Base-by-base conservation (phyloP, 37 sponge, comb jelly and placozoan species). In the Cladorhizidae sp. region DNA sequence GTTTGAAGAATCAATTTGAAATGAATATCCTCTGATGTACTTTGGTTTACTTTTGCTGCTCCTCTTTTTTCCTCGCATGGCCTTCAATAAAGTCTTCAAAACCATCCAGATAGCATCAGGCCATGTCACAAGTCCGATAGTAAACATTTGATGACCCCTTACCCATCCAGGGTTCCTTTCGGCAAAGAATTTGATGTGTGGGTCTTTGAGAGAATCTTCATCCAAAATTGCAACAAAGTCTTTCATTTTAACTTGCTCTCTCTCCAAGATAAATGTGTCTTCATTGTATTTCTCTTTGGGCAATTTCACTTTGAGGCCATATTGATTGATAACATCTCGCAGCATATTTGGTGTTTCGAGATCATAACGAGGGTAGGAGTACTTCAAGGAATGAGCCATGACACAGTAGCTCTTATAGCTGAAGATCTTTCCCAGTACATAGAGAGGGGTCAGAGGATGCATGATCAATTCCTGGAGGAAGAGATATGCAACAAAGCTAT, bases 351-450 rank as follows among this genome's bases (percentile, higher is more conserved):
- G 93, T 40, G 83, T 88, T 15, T 70, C 61, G 3, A 9, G 1
- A 55, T 92, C 85, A 63, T 85, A 81, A 0, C 85, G 77, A 72
- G 88, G 93, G 29, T 75, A 78, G 15, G 56, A 36, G 1, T 63
- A 22, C 1, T 57, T 0, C 0, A 78, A 1, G 29, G 63, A 15
- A 21, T 41, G 35, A 15, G 5, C 8, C 40, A 79, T 42, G 20
- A 73, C 84, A 26, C 82, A 33, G 57, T 93, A 93, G 73, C 90
- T 93, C 80, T 80, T 89, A 87, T 93, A 93, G 59, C 94, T 93
- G 71, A 89, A 93, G 71, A 70, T 22, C 68, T 93, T 93, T 25
- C 68, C 74, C 0, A 78, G 41, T 17, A 86, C 26, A 55, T 89
- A 93, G 12, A 93, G 29, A 20, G 90, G 90, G 18, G 83, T 89